A percentile compares a stretch with the other conserved stretches of the same genome.
These are phyloP conservation scores for Misgurnus anguillicaudatus DNA, from an alignment of 2,113 vertebrate genomes.

Conservation along the genomic window DNA sequence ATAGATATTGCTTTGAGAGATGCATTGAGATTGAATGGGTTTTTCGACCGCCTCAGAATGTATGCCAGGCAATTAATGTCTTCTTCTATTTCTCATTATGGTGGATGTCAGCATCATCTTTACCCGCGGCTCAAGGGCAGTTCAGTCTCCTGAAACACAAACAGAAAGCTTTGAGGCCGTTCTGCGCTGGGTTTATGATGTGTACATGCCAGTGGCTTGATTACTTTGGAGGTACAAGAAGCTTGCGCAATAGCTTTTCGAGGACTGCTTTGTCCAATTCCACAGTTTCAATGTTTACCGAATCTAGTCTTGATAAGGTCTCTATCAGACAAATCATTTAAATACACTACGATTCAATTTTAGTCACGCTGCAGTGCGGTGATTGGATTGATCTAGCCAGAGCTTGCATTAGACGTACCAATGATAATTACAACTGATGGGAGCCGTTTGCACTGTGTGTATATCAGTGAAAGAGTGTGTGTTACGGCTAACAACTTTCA, in stretches of 20 bases:
- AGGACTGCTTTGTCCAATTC: background rate
- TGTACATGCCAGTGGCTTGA: background rate
- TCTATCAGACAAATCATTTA: conserved; percentile 27
- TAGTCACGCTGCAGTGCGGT: conserved; percentile 26
- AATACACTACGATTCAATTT: conserved; percentile 38
- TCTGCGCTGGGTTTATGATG: conserved; percentile 26
- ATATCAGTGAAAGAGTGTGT: conserved; percentile 17
- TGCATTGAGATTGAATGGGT: conserved; percentile 38
- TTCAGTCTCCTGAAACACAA: conserved; percentile 40
- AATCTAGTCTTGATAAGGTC: conserved; percentile 21
- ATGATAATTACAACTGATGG: conserved; percentile 43
- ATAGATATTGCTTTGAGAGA: conserved; percentile 37
- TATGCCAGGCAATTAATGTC: conserved; percentile 46
- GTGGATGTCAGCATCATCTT: conserved; percentile 50
- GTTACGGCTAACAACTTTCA: background rate
- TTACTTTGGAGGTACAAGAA: conserved; percentile 5
- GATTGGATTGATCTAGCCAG: conserved; percentile 37
- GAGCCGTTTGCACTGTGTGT: conserved; percentile 9
- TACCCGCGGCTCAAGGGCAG: conserved; percentile 40
- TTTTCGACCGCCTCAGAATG: conserved; percentile 36
- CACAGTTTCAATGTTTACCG: background rate
- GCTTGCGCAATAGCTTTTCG: conserved; percentile 6
- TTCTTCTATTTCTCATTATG: conserved; percentile 56
- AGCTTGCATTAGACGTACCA: conserved; percentile 25
- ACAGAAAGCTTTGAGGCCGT: conserved; percentile 15